Percentiles rank a stretch among this genome's conserved stretches.
Evolutionary conservation across 1,140 invertebrate genomes (phyloP).

Genomic region (Carcinoscorpius rotundicauda): DNA sequence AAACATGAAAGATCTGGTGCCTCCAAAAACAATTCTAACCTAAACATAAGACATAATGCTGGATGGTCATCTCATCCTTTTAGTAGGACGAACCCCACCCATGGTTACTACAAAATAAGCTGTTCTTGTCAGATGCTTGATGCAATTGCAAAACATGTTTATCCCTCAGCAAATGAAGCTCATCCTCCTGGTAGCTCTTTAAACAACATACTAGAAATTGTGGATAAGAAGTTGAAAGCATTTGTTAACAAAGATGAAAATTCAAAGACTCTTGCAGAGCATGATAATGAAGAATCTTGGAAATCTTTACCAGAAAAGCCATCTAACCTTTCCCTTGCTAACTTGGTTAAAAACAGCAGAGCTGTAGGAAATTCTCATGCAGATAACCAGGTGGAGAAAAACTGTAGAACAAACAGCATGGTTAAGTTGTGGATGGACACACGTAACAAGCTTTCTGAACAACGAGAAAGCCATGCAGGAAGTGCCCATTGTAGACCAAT

Average conservation of each 20-base stretch:
- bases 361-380: neutral
- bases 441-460: neutral
- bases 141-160: neutral
- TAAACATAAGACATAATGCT: neutral
- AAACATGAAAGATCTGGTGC: slow-evolving; percentile 3
- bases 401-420: neutral
- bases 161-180: neutral
- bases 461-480: neutral
- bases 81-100: neutral
- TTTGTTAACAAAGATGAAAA: too few species aligned
- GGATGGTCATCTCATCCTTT: neutral
- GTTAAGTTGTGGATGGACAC: neutral
- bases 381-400: neutral
- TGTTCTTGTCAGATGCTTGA: neutral
- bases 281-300: too few species aligned
- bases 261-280: too few species aligned
- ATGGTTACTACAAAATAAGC: neutral
- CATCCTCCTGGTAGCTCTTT: too few species aligned
- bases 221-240: too few species aligned
- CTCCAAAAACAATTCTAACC: neutral
- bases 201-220: too few species aligned
- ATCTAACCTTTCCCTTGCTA: neutral
- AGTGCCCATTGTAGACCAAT: neutral
- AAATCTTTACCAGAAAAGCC: too few species aligned
- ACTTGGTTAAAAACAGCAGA: neutral